Evolutionary conservation across 2,797 vertebrate genomes (phyloP), one percentile per base, ranked within the genome.

Genomic region (Gallirallus australis): DNA sequence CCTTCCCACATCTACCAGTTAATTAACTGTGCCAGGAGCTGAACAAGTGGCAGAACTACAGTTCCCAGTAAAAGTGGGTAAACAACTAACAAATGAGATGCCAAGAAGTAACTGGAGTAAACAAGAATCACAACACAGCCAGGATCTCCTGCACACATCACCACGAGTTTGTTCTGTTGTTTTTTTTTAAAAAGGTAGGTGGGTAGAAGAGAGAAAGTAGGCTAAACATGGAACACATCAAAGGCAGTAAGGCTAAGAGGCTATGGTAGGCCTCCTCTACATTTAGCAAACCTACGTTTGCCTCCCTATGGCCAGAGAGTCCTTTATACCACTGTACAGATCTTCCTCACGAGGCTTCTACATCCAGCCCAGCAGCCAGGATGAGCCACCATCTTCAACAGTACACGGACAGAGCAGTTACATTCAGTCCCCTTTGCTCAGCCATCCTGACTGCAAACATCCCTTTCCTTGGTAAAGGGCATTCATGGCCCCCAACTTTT

Each of bases 71-170:
- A 91, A 90, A 88, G 59, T 52, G 52, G 6, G 37, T 66, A 64
- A 92, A 90, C 60, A 75, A 31, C 70, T 40, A 82, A n/a, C 4
- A 33, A 83, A 21, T 15, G 23, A 83, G 59, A 75, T 37, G 45
- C 54, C 76, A 94, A 91, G 70, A 64, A 57, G 59, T 53, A 89
- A 73, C 57, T 27, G 68, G 76, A 96, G 33, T 76, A 88, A 94
- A 85, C 60, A 63, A 61, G 40, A 77, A 71, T 12, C 54, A 78
- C 42, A 69, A 59, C 15, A 69, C 6, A 63, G 40, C 40, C 37
- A 75, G 19, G 30, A 84, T 75, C 89, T 61, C 57, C 48, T 1
- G 1, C 37, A 81, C 50, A 54, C 11, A 33, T 40, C 50, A 61
- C n/a, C 24, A 16, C 9, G 27, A 10, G 21, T 27, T 61, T 25